Percentiles rank a stretch among this genome's conserved stretches.
phyloP scores from a whole-genome alignment of 2,797 vertebrate genomes.

The Carduelis carduelis region DNA sequence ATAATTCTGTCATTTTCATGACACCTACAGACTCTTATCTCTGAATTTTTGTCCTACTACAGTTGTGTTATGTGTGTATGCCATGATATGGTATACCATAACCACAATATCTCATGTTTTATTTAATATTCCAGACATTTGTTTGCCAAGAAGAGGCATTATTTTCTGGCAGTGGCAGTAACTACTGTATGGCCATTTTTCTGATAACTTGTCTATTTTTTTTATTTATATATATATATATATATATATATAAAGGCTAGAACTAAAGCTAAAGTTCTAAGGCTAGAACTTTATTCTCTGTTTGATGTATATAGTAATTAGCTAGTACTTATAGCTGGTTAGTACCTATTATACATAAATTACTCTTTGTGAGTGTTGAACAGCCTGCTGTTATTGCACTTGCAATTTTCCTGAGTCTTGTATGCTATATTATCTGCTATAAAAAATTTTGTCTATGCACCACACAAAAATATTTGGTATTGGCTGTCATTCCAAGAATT shows the following conservation, averaged over 20 bases:
- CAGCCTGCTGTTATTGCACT: neutral
- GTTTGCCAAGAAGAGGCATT: neutral
- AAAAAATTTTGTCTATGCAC: neutral
- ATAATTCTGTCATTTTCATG: neutral
- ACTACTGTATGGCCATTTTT: neutral
- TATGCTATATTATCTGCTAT: neutral
- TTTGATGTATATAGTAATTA: neutral
- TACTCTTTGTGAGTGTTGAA: neutral
- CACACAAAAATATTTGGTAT: neutral
- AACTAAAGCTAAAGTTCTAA: too few species aligned
- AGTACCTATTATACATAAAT: neutral
- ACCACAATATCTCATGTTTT: neutral
- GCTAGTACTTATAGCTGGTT: neutral
- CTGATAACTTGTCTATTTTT: neutral
- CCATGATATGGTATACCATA: neutral
- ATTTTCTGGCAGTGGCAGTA: neutral
- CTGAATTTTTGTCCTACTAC: neutral
- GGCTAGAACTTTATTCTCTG: neutral
- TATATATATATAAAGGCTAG: neutral
- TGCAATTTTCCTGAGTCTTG: neutral
- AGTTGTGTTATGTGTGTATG: rapidly evolving
- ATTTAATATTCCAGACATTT: neutral
- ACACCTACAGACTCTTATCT: neutral
- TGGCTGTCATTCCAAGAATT: neutral
- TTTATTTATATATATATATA: neutral